phyloP scores from a whole-genome alignment of 2,113 vertebrate species.

The Chlamydotis undulata region DNA sequence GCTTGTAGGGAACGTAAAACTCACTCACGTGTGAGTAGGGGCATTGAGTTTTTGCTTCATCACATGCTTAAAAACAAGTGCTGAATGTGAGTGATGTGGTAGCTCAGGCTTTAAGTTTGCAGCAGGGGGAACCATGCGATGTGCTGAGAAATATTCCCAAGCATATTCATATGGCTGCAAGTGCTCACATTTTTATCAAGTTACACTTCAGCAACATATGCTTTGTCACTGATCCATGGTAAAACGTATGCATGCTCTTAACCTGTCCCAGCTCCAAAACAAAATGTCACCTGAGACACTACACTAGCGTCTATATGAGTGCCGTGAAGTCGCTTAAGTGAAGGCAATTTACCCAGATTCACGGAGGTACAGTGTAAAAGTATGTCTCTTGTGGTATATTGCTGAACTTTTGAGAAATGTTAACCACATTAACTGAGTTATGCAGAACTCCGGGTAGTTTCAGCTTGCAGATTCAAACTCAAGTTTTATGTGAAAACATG shows the following conservation, averaged over 20 bases:
- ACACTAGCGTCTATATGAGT: not conserved
- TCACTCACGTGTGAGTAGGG: not conserved
- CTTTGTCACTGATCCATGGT: not conserved
- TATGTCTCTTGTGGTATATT: not conserved
- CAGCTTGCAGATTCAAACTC: not conserved
- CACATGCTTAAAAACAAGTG: not conserved
- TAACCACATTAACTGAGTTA: not conserved
- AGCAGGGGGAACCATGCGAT: accelerated
- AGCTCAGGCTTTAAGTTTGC: not conserved
- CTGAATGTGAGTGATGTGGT: not conserved
- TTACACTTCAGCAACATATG: not conserved
- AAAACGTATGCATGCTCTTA: not conserved
- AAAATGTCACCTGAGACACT: not conserved
- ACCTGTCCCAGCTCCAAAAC: not conserved
- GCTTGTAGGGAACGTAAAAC: not conserved
- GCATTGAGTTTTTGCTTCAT: not conserved
- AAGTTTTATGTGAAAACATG: not conserved
- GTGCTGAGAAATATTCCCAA: not conserved
- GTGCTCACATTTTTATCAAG: accelerated
- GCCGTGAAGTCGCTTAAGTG: not conserved
- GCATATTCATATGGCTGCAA: accelerated
- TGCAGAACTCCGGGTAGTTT: not conserved
- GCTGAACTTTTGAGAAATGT: not conserved
- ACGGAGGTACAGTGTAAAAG: not conserved
- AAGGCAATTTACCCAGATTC: not conserved